Percentiles rank a stretch among this genome's conserved stretches.
Conservation (phyloP, 1,140 invertebrate genomes). For the Epicauta chinensis region DNA sequence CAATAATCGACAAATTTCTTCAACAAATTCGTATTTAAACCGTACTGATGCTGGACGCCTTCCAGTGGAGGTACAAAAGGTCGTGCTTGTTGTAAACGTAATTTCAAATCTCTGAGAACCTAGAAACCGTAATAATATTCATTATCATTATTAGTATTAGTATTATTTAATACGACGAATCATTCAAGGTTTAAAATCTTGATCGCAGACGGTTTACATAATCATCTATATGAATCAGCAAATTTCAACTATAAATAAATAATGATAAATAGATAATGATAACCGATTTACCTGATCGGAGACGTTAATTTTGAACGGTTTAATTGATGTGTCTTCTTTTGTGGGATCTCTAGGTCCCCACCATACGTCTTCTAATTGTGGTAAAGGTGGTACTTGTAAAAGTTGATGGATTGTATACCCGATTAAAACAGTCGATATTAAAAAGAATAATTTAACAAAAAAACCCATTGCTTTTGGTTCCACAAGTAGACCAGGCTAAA, state of each 20-base stretch:
- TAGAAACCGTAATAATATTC: conserved; percentile 15
- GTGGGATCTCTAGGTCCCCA: conserved; percentile 43
- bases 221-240: too few species aligned
- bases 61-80: conserved; percentile 50
- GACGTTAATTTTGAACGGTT: conserved; percentile 47
- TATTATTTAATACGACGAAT: too few species aligned
- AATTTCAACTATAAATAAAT: too few species aligned
- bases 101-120: conserved; percentile 43
- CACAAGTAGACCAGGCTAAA: too few species aligned
- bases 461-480: conserved; percentile 6
- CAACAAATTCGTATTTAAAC: conserved; percentile 58
- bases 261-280: too few species aligned
- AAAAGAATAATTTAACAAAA: background rate
- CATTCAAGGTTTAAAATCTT: too few species aligned
- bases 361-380: conserved; percentile 34
- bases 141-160: too few species aligned
- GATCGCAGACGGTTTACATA: too few species aligned
- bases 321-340: conserved; percentile 42
- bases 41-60: conserved; percentile 57
- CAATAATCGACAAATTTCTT: conserved; percentile 62
- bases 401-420: conserved; percentile 2
- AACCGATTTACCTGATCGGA: conserved; percentile 34
- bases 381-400: conserved; percentile 15
- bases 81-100: conserved; percentile 39
- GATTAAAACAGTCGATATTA: conserved; percentile 1